Percentiles rank a stretch among this genome's conserved stretches.
phyloP scores from a whole-genome alignment of 2,888 invertebrate species.

The Hydrotaea cyrtoneurina region DNA sequence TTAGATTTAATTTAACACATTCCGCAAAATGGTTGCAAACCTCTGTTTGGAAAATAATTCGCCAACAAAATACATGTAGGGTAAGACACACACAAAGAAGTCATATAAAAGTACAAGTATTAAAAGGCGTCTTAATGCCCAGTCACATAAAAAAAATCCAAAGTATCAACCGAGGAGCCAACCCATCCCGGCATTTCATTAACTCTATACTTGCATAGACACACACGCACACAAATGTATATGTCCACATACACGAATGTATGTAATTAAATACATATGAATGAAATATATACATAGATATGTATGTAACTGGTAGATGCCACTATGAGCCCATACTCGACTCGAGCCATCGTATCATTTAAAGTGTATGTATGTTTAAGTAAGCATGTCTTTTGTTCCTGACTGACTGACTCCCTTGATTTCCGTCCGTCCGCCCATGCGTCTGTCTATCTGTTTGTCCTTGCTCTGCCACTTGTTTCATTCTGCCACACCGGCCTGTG shows the following conservation, averaged over 20 bases:
- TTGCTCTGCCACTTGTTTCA: conserved; percentile 35
- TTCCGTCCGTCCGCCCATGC: not conserved
- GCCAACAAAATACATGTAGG: not conserved
- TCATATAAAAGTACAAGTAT: conserved; percentile 46
- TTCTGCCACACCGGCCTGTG: not conserved
- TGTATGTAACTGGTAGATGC: not conserved
- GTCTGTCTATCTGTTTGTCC: conserved; percentile 25
- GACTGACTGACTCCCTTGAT: no score
- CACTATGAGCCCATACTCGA: no score
- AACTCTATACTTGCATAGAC: conserved; percentile 37
- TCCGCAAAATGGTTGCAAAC: no score
- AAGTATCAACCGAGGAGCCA: conserved; percentile 45
- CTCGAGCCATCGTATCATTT: conserved; percentile 28
- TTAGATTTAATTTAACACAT: no score
- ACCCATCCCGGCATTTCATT: conserved; percentile 59
- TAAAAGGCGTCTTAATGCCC: conserved; percentile 62
- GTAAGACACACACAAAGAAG: not conserved
- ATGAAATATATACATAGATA: not conserved
- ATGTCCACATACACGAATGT: not conserved
- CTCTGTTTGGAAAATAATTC: conserved; percentile 45
- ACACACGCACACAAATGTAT: not conserved
- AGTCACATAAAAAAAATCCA: conserved; percentile 50
- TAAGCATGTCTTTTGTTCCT: conserved; percentile 12
- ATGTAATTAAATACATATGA: conserved; percentile 12
- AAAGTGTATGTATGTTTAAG: conserved; percentile 41